Conservation (phyloP, 2,888 invertebrate species). For the Caprella mutica region DNA sequence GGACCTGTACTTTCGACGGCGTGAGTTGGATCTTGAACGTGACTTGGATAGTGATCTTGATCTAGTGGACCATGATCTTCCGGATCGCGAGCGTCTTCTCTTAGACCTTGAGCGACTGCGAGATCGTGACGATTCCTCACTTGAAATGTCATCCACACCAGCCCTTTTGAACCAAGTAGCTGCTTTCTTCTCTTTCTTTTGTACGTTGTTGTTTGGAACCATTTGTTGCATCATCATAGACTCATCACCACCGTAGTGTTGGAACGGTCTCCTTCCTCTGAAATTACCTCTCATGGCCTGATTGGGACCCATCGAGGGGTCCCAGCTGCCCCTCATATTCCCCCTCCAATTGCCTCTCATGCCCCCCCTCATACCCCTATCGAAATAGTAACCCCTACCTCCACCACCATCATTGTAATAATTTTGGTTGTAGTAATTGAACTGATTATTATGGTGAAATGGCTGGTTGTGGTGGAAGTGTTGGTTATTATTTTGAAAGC, state of each 20-base stretch:
- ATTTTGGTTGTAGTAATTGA: neutral
- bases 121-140: constrained; percentile 7
- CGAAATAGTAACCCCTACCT: too few relatives aligned
- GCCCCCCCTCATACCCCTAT: constrained; percentile 14
- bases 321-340: constrained; percentile 14
- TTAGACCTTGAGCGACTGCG: constrained; percentile 7
- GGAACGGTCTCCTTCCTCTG: constrained; percentile 1
- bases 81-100: constrained; percentile 8
- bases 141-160: constrained; percentile 4
- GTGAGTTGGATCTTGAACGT: constrained; percentile 1
- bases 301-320: constrained; percentile 10
- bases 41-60: constrained; percentile 11
- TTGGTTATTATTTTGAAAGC: too few relatives aligned
- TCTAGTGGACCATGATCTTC: constrained; percentile 12
- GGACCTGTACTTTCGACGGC: neutral
- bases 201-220: neutral
- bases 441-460: constrained; percentile 5
- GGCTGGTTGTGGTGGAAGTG: neutral
- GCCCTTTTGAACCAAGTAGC: constrained; percentile 21
- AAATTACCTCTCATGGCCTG: constrained; percentile 3
- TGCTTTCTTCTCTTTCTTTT: constrained; percentile 2
- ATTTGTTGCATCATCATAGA: constrained; percentile 3
- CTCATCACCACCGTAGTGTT: constrained; percentile 6
- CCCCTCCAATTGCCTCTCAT: too few relatives aligned
- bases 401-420: neutral